Percentiles rank a stretch among this genome's conserved stretches.
Evolutionary conservation across 1,140 invertebrate genomes (phyloP).

Genomic region (Bombus turneri): DNA sequence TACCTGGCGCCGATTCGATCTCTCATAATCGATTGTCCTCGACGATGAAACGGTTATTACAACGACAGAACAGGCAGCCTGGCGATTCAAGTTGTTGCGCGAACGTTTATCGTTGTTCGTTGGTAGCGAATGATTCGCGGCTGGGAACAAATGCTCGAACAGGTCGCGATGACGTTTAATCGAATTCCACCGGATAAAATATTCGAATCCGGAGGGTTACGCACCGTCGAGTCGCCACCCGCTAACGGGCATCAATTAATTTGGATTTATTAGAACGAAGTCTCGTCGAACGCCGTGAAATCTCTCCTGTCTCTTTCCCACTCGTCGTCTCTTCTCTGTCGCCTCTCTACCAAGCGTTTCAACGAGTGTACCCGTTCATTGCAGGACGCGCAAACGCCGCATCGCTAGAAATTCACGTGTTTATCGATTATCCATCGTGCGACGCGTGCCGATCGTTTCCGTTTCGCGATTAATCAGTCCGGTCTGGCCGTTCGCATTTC

Average conservation of each 20-base stretch:
- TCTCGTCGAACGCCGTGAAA: conserved; percentile 39
- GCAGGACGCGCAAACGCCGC: conserved; percentile 20
- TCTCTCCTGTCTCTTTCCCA: background rate
- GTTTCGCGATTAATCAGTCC: conserved; percentile 40
- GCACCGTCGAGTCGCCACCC: conserved; percentile 42
- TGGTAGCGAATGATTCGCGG: conserved; percentile 9
- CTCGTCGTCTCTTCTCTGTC: background rate
- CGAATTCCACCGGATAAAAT: conserved; percentile 50
- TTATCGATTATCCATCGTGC: conserved; percentile 57
- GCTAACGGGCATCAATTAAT: conserved; percentile 56
- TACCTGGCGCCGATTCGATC: conserved; percentile 10
- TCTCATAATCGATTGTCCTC: conserved; percentile 30
- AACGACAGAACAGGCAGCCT: too few relatives aligned
- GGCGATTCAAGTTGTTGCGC: background rate
- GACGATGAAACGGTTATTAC: conserved; percentile 30
- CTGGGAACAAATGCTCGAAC: background rate
- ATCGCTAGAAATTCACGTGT: conserved; percentile 34
- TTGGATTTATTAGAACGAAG: conserved; percentile 66
- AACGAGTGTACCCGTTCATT: conserved; percentile 31
- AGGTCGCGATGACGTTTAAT: conserved; percentile 49
- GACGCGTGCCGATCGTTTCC: conserved; percentile 45
- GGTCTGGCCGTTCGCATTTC: conserved; percentile 14
- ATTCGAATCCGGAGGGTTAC: conserved; percentile 43
- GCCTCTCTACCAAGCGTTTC: conserved; percentile 25
- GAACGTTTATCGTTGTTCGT: conserved; percentile 9